These are phyloP conservation scores for Nebria brevicollis DNA, from an alignment of 2,888 invertebrate genomes.

Conservation along the genomic window DNA sequence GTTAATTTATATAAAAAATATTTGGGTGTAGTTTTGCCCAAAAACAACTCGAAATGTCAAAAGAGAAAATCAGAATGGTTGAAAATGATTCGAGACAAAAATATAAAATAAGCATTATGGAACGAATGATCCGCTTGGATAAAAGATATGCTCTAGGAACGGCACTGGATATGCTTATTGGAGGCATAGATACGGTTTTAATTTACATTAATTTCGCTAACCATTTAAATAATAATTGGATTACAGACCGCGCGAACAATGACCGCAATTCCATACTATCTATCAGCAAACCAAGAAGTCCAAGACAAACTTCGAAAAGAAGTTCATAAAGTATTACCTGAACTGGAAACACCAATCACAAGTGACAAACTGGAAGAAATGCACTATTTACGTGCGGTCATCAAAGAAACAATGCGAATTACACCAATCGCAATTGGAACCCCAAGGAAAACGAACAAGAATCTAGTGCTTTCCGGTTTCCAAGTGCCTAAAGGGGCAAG, in stretches of 20 bases:
- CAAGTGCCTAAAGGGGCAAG: slow-evolving; percentile 58
- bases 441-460: slow-evolving; percentile 49
- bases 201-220: too few relatives aligned
- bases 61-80: slow-evolving; percentile 52
- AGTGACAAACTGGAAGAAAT: slow-evolving; percentile 56
- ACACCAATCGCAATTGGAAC: slow-evolving; percentile 47
- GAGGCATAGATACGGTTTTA: slow-evolving; percentile 76
- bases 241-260: slow-evolving; percentile 61
- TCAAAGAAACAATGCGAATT: slow-evolving; percentile 68
- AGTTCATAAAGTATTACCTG: slow-evolving; percentile 52
- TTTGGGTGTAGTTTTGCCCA: slow-evolving; percentile 45
- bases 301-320: slow-evolving; percentile 61
- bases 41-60: slow-evolving; percentile 52
- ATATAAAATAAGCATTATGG: slow-evolving; percentile 71
- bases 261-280: slow-evolving; percentile 58
- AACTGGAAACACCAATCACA: slow-evolving; percentile 53
- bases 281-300: slow-evolving; percentile 59
- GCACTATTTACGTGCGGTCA: slow-evolving; percentile 68
- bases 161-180: slow-evolving; percentile 75
- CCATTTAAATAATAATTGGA: background rate
- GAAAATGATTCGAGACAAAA: slow-evolving; percentile 57
- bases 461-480: slow-evolving; percentile 55
- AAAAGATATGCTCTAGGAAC: slow-evolving; percentile 71
- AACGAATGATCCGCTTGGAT: slow-evolving; percentile 69
- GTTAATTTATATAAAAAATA: too few relatives aligned